phyloP scores from a whole-genome alignment of 2,113 vertebrate species.

The Arenaria interpres region DNA sequence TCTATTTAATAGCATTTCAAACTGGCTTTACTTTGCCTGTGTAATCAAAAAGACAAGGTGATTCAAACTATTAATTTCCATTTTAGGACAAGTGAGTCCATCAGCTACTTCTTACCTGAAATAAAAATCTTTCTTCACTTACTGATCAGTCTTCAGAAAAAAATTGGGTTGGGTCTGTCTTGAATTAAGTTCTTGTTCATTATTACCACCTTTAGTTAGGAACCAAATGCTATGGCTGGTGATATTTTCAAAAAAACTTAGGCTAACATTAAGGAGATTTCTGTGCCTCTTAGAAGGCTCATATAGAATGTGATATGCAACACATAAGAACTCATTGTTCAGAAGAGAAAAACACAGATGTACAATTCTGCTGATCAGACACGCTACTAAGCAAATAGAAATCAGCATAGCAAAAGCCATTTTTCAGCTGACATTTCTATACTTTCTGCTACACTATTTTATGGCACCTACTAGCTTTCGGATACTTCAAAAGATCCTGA shows the following conservation, averaged over 20 bases:
- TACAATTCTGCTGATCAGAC: neutral
- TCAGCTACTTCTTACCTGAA: neutral
- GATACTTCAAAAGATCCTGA: neutral
- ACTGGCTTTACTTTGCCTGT: neutral
- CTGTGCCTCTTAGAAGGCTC: neutral
- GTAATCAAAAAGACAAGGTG: neutral
- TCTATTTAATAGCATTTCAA: neutral
- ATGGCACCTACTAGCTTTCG: neutral
- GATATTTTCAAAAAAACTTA: neutral
- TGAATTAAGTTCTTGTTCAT: neutral
- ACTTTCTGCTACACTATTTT: neutral
- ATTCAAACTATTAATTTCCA: neutral
- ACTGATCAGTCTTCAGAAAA: neutral
- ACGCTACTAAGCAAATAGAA: neutral
- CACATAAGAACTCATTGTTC: neutral
- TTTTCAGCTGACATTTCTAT: neutral
- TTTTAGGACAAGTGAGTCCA: neutral
- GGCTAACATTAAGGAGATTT: neutral
- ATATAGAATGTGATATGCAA: neutral
- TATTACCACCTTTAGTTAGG: neutral
- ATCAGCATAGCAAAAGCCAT: rapidly evolving
- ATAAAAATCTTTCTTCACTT: neutral
- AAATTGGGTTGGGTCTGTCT: neutral
- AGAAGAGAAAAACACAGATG: neutral
- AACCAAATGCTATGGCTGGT: neutral